Evolutionary conservation across 2,113 vertebrate genomes (phyloP).

Genomic region (Gasterosteus nipponicus): DNA sequence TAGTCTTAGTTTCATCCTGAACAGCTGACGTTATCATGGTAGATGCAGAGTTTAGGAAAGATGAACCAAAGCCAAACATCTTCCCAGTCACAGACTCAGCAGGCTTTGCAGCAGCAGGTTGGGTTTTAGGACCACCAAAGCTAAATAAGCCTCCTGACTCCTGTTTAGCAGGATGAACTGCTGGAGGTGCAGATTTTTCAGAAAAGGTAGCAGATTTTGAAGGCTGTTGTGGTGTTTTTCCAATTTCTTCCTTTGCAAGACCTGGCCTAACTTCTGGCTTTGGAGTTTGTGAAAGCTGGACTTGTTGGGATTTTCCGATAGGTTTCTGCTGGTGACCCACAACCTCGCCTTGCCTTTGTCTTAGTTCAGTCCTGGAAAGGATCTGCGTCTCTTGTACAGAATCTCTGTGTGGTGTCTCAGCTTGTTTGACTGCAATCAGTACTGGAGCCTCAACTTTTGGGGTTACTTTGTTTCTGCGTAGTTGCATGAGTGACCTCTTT

Average conservation of each 20-base stretch:
- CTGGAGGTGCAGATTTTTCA: slow-evolving; percentile 70
- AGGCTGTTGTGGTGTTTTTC: slow-evolving; percentile 53
- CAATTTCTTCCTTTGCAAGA: slow-evolving; percentile 58
- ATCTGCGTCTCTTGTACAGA: slow-evolving; percentile 32
- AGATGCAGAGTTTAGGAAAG: slow-evolving; percentile 82
- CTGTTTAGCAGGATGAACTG: slow-evolving; percentile 78
- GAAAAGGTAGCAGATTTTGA: slow-evolving; percentile 61
- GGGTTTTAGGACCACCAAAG: slow-evolving; percentile 71
- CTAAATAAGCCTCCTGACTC: slow-evolving; percentile 83
- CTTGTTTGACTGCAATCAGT: slow-evolving; percentile 48
- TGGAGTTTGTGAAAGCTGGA: slow-evolving; percentile 47
- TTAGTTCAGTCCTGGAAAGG: slow-evolving; percentile 11
- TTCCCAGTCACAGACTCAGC: slow-evolving; percentile 77
- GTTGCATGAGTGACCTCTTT: slow-evolving; percentile 38
- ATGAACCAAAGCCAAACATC: slow-evolving; percentile 79
- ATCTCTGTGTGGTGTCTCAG: slow-evolving; percentile 1
- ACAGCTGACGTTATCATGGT: slow-evolving; percentile 79
- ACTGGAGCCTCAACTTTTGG: slow-evolving; percentile 46
- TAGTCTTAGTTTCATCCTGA: slow-evolving; percentile 75
- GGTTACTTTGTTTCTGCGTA: slow-evolving; percentile 18
- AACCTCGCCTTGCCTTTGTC: background rate
- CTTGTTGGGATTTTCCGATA: slow-evolving; percentile 54
- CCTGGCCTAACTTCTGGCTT: slow-evolving; percentile 65
- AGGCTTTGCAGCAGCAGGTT: slow-evolving; percentile 70
- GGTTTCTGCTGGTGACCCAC: slow-evolving; percentile 70